Evolutionary conservation across 2,888 invertebrate genomes (phyloP).

Genomic region (Furcula furcula): DNA sequence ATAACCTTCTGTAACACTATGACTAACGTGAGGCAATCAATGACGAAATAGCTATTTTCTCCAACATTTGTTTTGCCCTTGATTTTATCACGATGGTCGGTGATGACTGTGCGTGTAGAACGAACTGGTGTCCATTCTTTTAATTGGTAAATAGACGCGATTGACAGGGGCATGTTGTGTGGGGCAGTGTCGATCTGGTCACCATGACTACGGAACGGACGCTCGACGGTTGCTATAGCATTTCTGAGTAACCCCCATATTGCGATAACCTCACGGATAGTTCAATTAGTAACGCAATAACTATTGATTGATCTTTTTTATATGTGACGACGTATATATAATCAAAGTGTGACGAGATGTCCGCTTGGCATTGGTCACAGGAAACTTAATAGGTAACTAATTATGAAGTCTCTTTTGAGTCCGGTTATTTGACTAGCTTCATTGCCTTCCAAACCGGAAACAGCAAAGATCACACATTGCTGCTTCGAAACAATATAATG

Average conservation of each 20-base stretch:
- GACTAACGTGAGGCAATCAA: conserved; percentile 21
- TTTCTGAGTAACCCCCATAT: conserved; percentile 23
- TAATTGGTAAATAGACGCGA: conserved; percentile 63
- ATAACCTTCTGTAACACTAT: conserved; percentile 31
- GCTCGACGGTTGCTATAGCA: conserved; percentile 50
- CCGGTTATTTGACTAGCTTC: no score
- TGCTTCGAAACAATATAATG: no score
- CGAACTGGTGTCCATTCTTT: conserved; percentile 45
- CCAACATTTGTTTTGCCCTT: conserved; percentile 10
- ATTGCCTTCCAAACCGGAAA: no score
- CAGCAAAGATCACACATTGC: no score
- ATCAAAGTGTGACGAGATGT: no score
- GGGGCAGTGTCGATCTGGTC: conserved; percentile 27
- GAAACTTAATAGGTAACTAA: no score
- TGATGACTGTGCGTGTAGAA: conserved; percentile 39
- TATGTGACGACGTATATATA: no score
- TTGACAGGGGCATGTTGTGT: conserved; percentile 40
- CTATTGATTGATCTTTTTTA: no score
- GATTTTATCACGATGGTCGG: conserved; percentile 33
- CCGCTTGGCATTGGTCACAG: no score
- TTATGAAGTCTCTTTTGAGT: no score
- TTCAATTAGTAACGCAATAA: no score
- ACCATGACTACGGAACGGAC: conserved; percentile 57
- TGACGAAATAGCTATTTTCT: conserved; percentile 11
- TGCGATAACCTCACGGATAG: no score